Base-by-base conservation (phyloP, 2,888 invertebrate species). In the Drosophila mulleri region DNA sequence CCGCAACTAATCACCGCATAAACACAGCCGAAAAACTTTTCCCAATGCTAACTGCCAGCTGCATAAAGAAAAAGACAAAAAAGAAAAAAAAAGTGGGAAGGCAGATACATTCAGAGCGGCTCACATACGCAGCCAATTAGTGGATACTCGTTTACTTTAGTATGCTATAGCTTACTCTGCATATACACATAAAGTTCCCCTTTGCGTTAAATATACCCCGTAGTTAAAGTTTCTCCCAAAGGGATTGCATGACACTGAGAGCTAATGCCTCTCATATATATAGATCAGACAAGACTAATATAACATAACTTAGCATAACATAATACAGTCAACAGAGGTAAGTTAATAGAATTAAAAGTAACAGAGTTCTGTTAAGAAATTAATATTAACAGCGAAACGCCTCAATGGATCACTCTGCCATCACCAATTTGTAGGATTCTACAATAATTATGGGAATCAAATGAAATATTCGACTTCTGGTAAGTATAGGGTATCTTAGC, bases 1-100 rank as follows among this genome's bases (percentile, higher is more conserved):
- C 76, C 71, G 47, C 64, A 76, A 81, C 80, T 80, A 82, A 84
- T 82, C 74, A 76, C 76, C 68, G 79, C 74, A 79, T 79, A 80
- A 79, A 80, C 67, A 73, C 59, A 70, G 76, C 56, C 77, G 44
- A 78, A 79, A 78, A 80, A 80, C 73, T 82, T 82, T 78, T 53
- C 23, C 69, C 66, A 75, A 78, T 75, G 70, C 65, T 69, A 71
- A 71, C 74, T 65, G 61, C 70, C 74, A 44, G 74, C 53, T 63
- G 66, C 67, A 66, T 59, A 70, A 57, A 41, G 18, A 29, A 54
- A 41, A 45, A 60, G 47, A 59, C 57, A 61, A 63, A 7, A 37
- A n/a, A 41, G 3, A 26, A 32, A 48, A 2, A 12, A 26, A 23
- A 9, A 14, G 18, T 7, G 37, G 16, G 1, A 37, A 53, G n/a